Evolutionary conservation across 2,888 invertebrate species (phyloP), one percentile per base, ranked within the genome.

Genomic region (Nemotelus pantherinus): DNA sequence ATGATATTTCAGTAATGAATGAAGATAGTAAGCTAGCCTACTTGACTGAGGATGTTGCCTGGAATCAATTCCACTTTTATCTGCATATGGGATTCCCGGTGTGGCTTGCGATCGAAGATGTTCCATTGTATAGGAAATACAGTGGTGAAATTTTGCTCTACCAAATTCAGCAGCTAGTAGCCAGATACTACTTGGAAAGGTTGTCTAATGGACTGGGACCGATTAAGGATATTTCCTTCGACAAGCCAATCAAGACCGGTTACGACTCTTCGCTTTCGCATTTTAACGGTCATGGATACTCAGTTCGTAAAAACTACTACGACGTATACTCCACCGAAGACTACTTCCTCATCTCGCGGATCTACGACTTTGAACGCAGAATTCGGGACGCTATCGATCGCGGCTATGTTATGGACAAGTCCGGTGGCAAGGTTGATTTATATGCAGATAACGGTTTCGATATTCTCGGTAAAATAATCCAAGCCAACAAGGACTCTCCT

Each of bases 121-220:
- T 89, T 81, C 87, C 88, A 78, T 83, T 89, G 70, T 83, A 87
- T 57, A 89, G 90, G 81, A 90, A 91, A 82, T 88, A 88, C 79
- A 91, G 92, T 82, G 93, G 93, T 75, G 92, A 92, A 86, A 86
- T 88, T 78, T 91, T 89, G 86, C 90, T 92, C 85, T 91, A 89
- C 85, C 84, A 89, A 79, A 90, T 92, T 83, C 92, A 92, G 83
- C 92, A 93, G 85, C 82, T 93, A 10, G 82, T 93, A 80, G 89
- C 92, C 79, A 91, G 92, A 89, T 94, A 93, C 86, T 92, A 94
- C 84, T 88, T 93, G 87, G 93, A 94, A 84, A 92, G 94, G 85
- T 87, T 94, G 77, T 91, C 93, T 6, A 91, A 92, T 83, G 91
- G 90, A 79, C 88, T 92, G 71, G 90, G 91, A n/a, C 91, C 92